These are phyloP conservation scores for Apamea crenata DNA, from an alignment of 2,888 invertebrate species.

Conservation along the genomic window DNA sequence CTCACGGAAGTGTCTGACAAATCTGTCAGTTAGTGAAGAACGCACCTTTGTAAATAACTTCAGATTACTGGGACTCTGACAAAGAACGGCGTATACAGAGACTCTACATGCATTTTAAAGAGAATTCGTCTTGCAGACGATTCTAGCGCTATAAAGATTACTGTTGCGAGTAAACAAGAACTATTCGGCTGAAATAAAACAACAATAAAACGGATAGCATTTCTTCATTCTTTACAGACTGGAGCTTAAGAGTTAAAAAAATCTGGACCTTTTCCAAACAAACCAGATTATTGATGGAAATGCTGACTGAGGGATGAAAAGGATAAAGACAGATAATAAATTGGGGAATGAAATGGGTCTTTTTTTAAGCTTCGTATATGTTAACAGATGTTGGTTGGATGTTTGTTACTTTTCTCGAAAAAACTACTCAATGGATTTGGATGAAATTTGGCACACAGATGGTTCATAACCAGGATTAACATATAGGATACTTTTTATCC, in stretches of 20 bases:
- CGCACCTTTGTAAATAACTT: background rate
- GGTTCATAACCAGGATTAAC: too few relatives aligned
- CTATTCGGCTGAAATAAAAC: background rate
- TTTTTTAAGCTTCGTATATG: background rate
- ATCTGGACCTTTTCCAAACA: slow-evolving; percentile 10
- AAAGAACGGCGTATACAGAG: background rate
- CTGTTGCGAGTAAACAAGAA: background rate
- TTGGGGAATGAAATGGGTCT: slow-evolving; percentile 1
- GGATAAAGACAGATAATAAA: slow-evolving; percentile 12
- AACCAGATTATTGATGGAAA: slow-evolving; percentile 10
- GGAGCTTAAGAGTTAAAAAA: slow-evolving; percentile 19
- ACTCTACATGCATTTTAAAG: background rate
- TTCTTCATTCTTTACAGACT: slow-evolving; percentile 21
- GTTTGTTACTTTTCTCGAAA: too few relatives aligned
- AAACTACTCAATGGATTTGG: too few relatives aligned
- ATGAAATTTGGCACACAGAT: too few relatives aligned
- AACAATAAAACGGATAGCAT: slow-evolving; percentile 7
- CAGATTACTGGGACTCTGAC: background rate
- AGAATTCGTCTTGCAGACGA: background rate
- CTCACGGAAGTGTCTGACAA: slow-evolving; percentile 1
- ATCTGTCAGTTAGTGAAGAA: background rate
- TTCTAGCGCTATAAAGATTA: background rate
- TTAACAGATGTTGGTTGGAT: too few relatives aligned
- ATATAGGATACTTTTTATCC: too few relatives aligned
- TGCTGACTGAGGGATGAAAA: slow-evolving; percentile 32